Conservation (phyloP, 1,140 invertebrate species). For the Cydia strobilella region DNA sequence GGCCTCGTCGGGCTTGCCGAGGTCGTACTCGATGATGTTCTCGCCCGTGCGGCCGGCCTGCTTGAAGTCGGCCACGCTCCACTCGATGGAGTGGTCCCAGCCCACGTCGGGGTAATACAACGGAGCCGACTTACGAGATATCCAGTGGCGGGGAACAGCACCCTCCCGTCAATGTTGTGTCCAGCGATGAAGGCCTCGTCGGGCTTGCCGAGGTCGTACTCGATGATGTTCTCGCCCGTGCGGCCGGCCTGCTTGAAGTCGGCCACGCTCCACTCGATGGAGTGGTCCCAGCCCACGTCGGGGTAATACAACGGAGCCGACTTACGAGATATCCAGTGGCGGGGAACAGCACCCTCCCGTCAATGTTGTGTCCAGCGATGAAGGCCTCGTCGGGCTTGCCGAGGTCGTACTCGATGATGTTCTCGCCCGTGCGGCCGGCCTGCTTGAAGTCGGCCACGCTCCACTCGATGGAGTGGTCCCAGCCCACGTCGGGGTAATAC, state of each 20-base stretch:
- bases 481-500: conserved; percentile 90
- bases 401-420: conserved; percentile 89
- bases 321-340: conserved; percentile 95
- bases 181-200: conserved; percentile 90
- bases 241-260: conserved; percentile 81
- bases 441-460: conserved; percentile 85
- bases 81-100: conserved; percentile 95
- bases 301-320: too few relatives aligned
- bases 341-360: conserved; percentile 96
- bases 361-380: conserved; percentile 94
- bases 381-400: conserved; percentile 88
- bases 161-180: conserved; percentile 96
- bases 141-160: conserved; percentile 97
- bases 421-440: conserved; percentile 83
- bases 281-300: conserved; percentile 95
- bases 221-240: conserved; percentile 87
- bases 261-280: conserved; percentile 88
- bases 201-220: conserved; percentile 88
- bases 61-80: conserved; percentile 88
- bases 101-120: conserved; percentile 88
- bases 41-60: conserved; percentile 82
- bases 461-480: conserved; percentile 95
- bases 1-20: conserved; percentile 87
- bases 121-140: conserved; percentile 88
- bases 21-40: conserved; percentile 88